Percentiles rank a stretch among this genome's conserved stretches.
Conservation (phyloP, 2,888 invertebrate genomes). For the Pristionchus maxplancki region DNA sequence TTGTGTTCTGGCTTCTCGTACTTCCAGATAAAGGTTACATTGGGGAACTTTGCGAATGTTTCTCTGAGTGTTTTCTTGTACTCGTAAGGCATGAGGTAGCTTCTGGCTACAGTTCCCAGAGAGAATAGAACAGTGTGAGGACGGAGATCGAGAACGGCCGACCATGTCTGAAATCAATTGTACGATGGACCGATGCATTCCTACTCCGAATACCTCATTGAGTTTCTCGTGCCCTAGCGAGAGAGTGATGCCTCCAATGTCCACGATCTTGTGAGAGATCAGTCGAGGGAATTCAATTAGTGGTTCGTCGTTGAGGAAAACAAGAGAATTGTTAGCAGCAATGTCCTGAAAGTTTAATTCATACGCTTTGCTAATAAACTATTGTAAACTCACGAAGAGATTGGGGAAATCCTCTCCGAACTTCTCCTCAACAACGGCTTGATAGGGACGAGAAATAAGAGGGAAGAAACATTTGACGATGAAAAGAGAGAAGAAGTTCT, state of each 20-base stretch:
- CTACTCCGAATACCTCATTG: neutral
- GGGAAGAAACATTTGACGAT: conserved; percentile 32
- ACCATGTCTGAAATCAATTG: conserved; percentile 46
- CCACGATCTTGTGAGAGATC: conserved; percentile 29
- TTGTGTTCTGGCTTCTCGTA: conserved; percentile 49
- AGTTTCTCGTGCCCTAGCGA: neutral
- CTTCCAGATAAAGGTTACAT: conserved; percentile 47
- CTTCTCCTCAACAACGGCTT: neutral
- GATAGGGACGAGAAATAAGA: neutral
- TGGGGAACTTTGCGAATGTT: conserved; percentile 29
- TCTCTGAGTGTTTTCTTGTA: conserved; percentile 48
- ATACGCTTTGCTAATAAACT: neutral
- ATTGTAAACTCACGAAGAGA: conserved; percentile 10
- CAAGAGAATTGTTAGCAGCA: conserved; percentile 1
- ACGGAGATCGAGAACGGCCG: conserved; percentile 26
- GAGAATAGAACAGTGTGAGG: conserved; percentile 39
- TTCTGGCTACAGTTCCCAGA: conserved; percentile 2
- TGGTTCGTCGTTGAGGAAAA: conserved; percentile 44
- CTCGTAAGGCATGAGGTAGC: conserved; percentile 40
- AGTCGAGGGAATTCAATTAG: conserved; percentile 46
- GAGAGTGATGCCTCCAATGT: conserved; percentile 38
- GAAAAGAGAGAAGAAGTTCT: conserved; percentile 4
- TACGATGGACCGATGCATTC: no score
- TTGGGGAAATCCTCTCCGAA: conserved; percentile 34
- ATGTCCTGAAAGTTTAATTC: neutral